Evolutionary conservation across 2,797 vertebrate genomes (phyloP), one percentile per base, ranked within the genome.

Genomic region (Zonotrichia albicollis): DNA sequence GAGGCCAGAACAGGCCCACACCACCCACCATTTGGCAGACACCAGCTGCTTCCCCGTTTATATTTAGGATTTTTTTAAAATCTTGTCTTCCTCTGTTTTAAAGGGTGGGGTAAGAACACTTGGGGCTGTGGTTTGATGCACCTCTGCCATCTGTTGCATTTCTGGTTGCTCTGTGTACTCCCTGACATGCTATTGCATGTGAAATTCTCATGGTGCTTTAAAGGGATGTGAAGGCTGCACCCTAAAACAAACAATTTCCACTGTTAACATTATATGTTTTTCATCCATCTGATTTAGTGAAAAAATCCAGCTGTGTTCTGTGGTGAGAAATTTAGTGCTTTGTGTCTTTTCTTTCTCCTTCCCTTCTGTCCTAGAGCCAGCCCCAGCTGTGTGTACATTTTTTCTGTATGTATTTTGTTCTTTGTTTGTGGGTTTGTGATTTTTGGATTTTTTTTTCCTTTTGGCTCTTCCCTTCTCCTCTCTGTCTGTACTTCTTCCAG

Each of bases 11-110:
- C 9, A 6, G 90, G 51, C 93, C 92, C 87, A 91, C 94, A 90
- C 94, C 91, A 88, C 94, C 95, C 70, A 94, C 95, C n/a, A 5
- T 73, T 86, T 83, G 71, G 96, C 94, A 96, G 93, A 92, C 74
- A 92, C 84, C 93, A 96, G 93, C 93, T 96, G 93, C 93, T 84
- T 88, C 77, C 80, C 84, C 81, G 0, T 65, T 96, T 96, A 94
- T 96, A 95, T 92, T 94, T 92, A 89, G 88, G 80, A 50, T 27
- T 93, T 93, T 93, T 95, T 79, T 5, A 9, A 45, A 87, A 57
- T 88, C 82, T 78, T 81, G 25, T 84, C 91, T 95, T 94, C 83
- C 83, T 93, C 88, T 90, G 17, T 93, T 87, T 93, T 64, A 70
- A 93, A 92, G 77, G 74, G 67, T 91, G 80, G 61, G 88, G 64